These are phyloP conservation scores for Drosophila tripunctata DNA, from an alignment of 2,888 invertebrate genomes.

Conservation along the genomic window DNA sequence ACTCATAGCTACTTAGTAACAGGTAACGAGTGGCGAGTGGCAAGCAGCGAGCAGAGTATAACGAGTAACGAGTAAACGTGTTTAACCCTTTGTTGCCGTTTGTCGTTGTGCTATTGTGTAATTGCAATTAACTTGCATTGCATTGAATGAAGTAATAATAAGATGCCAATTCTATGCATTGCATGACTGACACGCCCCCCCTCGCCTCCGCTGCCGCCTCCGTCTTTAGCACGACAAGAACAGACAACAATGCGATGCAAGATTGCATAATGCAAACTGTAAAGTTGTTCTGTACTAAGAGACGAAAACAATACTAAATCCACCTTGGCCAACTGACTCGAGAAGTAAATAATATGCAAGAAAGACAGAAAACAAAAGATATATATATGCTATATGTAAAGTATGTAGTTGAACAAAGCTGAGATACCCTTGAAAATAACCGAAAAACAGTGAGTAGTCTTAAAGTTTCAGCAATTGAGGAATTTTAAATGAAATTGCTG, in stretches of 20 bases:
- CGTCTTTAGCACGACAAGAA: neutral
- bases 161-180: conserved; percentile 29
- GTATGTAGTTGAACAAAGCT: conserved; percentile 5
- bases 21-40: conserved; percentile 1
- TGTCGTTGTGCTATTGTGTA: conserved; percentile 6
- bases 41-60: conserved; percentile 4
- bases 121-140: conserved; percentile 38
- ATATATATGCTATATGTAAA: neutral
- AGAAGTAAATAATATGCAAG: conserved; percentile 11
- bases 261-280: conserved; percentile 34
- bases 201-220: neutral
- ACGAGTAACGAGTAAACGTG: conserved; percentile 3
- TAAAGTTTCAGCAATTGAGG: conserved; percentile 3
- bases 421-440: conserved; percentile 19
- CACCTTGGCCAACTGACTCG: conserved; percentile 33
- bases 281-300: conserved; percentile 22
- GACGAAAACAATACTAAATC: neutral
- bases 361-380: conserved; percentile 1
- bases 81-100: conserved; percentile 30
- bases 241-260: conserved; percentile 28
- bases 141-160: conserved; percentile 32
- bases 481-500: neutral
- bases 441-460: neutral
- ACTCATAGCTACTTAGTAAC: conserved; percentile 16
- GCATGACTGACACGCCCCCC: conserved; percentile 4